A percentile compares a stretch with the other conserved stretches of the same genome.
Conservation (phyloP, 1,140 invertebrate genomes). For the Heliconius nattereri region DNA sequence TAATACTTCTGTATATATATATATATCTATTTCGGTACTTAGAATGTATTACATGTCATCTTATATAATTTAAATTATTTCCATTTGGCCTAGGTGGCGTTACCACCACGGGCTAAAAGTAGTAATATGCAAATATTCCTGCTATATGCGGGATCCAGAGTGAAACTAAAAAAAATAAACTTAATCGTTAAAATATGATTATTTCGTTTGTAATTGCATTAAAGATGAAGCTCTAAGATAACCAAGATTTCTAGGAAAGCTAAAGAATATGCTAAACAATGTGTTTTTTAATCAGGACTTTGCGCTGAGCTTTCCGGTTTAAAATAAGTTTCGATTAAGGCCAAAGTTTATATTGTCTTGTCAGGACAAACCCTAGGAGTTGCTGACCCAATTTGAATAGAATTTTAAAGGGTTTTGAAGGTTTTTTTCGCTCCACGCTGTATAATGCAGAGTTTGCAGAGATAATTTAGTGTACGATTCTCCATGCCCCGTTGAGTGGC, state of each 20-base stretch:
- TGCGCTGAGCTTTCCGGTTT: conserved; percentile 6
- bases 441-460: too few species aligned
- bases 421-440: neutral
- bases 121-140: too few species aligned
- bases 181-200: neutral
- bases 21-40: too few species aligned
- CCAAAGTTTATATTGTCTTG: neutral
- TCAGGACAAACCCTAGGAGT: neutral
- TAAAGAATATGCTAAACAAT: conserved; percentile 6
- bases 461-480: too few species aligned
- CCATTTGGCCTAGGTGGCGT: too few species aligned
- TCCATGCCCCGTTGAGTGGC: too few species aligned
- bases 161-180: neutral
- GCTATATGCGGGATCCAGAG: too few species aligned
- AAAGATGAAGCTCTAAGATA: neutral
- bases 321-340: conserved; percentile 6
- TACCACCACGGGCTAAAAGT: too few species aligned
- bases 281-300: conserved; percentile 9
- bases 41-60: too few species aligned
- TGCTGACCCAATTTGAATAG: neutral
- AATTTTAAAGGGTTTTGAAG: neutral
- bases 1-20: too few species aligned
- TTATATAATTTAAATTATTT: too few species aligned
- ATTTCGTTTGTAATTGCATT: neutral
- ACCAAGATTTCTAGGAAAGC: neutral